A percentile compares a stretch with the other conserved stretches of the same genome.
These are phyloP conservation scores for Aurelia sp. DNA, from an alignment of 30 jellyfish, hydroid and myxozoan species.

Conservation along the genomic window DNA sequence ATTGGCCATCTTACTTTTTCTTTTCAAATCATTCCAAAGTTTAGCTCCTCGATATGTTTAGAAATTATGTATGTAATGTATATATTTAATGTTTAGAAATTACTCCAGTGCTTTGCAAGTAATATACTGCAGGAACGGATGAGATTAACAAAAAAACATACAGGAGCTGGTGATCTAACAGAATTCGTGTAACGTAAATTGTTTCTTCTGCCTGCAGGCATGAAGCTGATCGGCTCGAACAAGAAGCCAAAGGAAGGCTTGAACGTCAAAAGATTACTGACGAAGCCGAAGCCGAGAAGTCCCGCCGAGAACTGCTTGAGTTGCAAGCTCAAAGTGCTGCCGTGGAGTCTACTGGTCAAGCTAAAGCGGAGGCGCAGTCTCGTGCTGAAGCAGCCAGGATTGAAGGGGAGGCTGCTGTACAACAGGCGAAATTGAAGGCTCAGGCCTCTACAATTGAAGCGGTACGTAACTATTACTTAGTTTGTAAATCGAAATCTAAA, in stretches of 20 bases:
- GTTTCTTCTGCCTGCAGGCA: constrained; percentile 43
- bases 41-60: no score
- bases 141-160: no score
- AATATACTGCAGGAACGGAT: no score
- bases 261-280: constrained; percentile 97
- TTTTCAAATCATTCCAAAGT: no score
- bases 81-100: no score
- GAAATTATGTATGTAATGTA: no score
- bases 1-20: no score
- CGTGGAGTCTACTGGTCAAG: constrained; percentile 99
- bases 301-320: constrained; percentile 94
- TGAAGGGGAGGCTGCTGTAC: constrained; percentile 99
- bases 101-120: no score
- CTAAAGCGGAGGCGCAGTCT: constrained; percentile 98
- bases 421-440: constrained; percentile 93
- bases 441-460: constrained; percentile 93
- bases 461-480: constrained; percentile 15
- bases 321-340: constrained; percentile 98
- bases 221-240: constrained; percentile 98
- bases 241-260: constrained; percentile 97
- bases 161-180: no score
- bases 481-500: no score
- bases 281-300: constrained; percentile 97
- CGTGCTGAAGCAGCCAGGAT: constrained; percentile 98
- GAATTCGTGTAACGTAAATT: no score